Evolutionary conservation across 2,888 invertebrate species (phyloP), one percentile per base, ranked within the genome.

Genomic region (Neria commutata): DNA sequence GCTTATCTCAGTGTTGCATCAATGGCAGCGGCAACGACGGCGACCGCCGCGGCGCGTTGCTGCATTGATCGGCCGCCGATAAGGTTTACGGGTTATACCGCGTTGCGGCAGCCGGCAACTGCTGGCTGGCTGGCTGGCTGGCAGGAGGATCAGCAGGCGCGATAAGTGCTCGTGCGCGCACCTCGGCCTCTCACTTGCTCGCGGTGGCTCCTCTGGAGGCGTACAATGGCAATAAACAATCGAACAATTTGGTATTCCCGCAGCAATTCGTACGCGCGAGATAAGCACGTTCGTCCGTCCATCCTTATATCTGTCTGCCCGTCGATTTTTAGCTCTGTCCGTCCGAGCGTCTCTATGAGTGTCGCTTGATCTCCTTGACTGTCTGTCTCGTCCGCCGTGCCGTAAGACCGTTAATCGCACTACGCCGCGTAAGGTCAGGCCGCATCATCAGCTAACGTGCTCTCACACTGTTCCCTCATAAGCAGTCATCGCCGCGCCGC

Each of bases 141-240:
- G 6, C n/a, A 14, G 16, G n/a, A 4, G 5, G 5, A 5, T n/a
- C 37, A n/a, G n/a, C 37, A 14, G 6, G 37, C 37, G 11, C 6
- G 37, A 37, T 37, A 37, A 37, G 37, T n/a, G 37, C 37, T 14
- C 8, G 37, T 5, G 37, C 37, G 4, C 11, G 11, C 37, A 8
- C n/a, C 37, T 37, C n/a, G 11, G 11, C 11, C 37, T 37, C 37
- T 37, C 37, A 8, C n/a, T 37, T 37, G 37, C 4, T 37, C 37
- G 37, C 8, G n/a, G n/a, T 37, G 4, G 61, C 60, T 61, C 37
- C 50, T 63, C 62, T 66, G 70, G 70, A 75, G 77, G 77, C 76
- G 75, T 75, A 68, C 64, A n/a, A 68, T 49, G 55, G 77, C 67
- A 71, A 75, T 75, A 75, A 75, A 75, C 77, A 76, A 76, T 75